A percentile compares a stretch with the other conserved stretches of the same genome.
phyloP scores from a whole-genome alignment of 2,888 invertebrate genomes.

The Microplitis deprimator region DNA sequence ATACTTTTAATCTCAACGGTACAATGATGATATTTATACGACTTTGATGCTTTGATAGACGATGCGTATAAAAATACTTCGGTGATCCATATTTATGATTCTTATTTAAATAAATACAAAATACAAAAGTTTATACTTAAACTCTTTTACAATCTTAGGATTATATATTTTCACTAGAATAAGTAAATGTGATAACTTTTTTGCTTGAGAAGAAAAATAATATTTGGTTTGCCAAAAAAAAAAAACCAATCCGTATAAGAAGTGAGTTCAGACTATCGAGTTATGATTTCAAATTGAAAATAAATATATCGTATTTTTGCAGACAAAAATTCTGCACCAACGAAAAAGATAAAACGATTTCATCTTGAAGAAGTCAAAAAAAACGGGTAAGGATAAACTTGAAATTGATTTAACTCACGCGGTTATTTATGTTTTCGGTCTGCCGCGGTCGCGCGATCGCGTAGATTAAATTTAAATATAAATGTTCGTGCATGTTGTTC shows the following conservation, averaged over 20 bases:
- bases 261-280: not conserved
- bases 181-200: not conserved
- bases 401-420: not conserved
- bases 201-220: not conserved
- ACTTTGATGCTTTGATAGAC: not conserved
- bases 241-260: not conserved
- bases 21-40: not conserved
- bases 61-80: not conserved
- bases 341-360: not conserved
- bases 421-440: not conserved
- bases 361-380: not conserved
- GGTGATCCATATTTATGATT: not conserved
- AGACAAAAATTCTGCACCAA: not conserved
- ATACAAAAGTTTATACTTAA: not conserved
- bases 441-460: not conserved
- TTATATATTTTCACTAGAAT: not conserved
- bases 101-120: not conserved
- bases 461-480: not conserved
- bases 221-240: not conserved
- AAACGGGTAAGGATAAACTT: not conserved
- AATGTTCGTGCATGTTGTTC: not conserved
- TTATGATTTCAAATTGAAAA: not conserved
- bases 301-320: not conserved
- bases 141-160: not conserved
- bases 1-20: not conserved